These are phyloP conservation scores for Champsocephalus esox DNA, from an alignment of 2,797 vertebrate genomes.

Conservation along the genomic window DNA sequence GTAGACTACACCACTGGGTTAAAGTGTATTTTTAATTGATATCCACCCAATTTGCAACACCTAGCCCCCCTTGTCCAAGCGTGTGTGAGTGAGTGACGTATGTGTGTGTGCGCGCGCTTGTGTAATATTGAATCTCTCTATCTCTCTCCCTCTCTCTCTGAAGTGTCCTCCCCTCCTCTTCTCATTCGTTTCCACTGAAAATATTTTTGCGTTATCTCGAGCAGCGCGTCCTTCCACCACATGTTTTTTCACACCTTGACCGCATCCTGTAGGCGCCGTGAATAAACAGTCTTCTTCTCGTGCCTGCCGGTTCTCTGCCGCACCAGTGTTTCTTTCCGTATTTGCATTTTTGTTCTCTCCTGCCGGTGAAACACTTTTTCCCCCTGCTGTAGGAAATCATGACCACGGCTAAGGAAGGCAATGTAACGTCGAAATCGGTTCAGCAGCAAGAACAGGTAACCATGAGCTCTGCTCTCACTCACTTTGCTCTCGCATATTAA, in stretches of 20 bases:
- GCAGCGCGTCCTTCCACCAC: slow-evolving; percentile 51
- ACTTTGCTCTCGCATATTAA: neutral
- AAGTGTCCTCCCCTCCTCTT: slow-evolving; percentile 28
- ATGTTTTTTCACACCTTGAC: slow-evolving; percentile 68
- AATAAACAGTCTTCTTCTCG: slow-evolving; percentile 10
- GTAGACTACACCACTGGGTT: no score
- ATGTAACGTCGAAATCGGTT: slow-evolving; percentile 88
- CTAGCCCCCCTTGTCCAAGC: neutral
- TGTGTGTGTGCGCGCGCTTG: neutral
- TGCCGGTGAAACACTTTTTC: slow-evolving; percentile 55
- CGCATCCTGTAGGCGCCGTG: slow-evolving; percentile 35
- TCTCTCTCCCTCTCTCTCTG: slow-evolving; percentile 18
- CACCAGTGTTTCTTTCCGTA: slow-evolving; percentile 27
- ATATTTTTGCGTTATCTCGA: slow-evolving; percentile 31
- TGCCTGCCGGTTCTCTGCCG: slow-evolving; percentile 14
- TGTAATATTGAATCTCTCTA: slow-evolving; percentile 1
- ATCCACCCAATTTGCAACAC: slow-evolving; percentile 15
- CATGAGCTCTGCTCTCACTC: slow-evolving; percentile 19
- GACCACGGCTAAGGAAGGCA: slow-evolving; percentile 95
- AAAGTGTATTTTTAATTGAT: slow-evolving; percentile 50
- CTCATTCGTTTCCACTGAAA: slow-evolving; percentile 41
- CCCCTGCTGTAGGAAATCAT: slow-evolving; percentile 83
- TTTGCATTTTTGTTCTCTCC: slow-evolving; percentile 22
- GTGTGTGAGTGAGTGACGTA: neutral
- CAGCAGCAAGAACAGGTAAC: slow-evolving; percentile 96